Evolutionary conservation across 2,113 vertebrate genomes (phyloP).

Genomic region (Tetraodon nigroviridis): DNA sequence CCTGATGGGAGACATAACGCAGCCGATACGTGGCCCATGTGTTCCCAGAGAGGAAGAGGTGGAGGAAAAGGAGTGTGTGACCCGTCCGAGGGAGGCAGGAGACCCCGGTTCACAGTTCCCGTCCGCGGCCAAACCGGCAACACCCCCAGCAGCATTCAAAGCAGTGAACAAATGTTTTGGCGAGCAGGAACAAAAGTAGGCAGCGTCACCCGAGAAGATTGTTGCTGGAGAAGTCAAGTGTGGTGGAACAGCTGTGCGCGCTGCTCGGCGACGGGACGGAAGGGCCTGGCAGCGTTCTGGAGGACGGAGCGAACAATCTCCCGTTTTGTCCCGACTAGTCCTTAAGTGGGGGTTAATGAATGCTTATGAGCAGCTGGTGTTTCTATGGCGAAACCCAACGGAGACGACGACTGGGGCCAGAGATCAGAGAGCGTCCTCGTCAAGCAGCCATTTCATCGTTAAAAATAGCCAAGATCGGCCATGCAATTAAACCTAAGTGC

Average conservation of each 20-base stretch:
- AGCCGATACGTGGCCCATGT: slow-evolving; percentile 58
- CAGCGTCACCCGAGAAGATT: slow-evolving; percentile 50
- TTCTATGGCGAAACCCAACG: slow-evolving; percentile 27
- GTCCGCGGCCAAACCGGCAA: no score
- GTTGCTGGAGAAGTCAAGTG: slow-evolving; percentile 66
- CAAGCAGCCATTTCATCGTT: slow-evolving; percentile 57
- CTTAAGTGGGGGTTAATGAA: slow-evolving; percentile 52
- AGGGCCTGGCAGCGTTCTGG: slow-evolving; percentile 45
- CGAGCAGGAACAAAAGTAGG: slow-evolving; percentile 46
- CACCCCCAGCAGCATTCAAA: not conserved
- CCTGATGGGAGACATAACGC: slow-evolving; percentile 56
- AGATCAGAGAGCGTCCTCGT: slow-evolving; percentile 26
- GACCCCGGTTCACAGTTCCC: no score
- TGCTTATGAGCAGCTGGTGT: slow-evolving; percentile 62
- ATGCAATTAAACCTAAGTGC: slow-evolving; percentile 50
- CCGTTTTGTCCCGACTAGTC: slow-evolving; percentile 51
- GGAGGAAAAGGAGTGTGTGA: not conserved
- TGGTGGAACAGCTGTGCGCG: slow-evolving; percentile 63
- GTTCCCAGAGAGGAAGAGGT: slow-evolving; percentile 34
- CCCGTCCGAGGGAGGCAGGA: no score
- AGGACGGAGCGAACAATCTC: slow-evolving; percentile 38
- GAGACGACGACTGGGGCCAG: slow-evolving; percentile 11
- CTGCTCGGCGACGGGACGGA: slow-evolving; percentile 34
- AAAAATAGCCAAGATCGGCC: slow-evolving; percentile 39
- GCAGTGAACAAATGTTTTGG: slow-evolving; percentile 34